These are phyloP conservation scores for Hippocampus comes DNA, from an alignment of 2,113 vertebrate species.

Conservation along the genomic window DNA sequence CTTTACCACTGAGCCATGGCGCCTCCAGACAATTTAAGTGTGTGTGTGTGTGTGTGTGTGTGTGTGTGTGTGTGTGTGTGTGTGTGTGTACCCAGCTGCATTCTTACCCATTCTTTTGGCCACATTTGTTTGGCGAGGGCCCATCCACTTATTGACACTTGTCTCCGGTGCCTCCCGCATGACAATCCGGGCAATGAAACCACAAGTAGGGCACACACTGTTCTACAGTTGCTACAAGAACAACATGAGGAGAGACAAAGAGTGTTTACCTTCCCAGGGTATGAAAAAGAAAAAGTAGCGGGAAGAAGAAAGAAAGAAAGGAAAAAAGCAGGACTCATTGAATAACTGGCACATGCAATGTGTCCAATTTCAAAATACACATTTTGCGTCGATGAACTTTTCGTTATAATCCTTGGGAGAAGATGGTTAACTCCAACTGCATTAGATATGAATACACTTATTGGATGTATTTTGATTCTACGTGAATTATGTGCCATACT, in stretches of 20 bases:
- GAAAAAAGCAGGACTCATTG: constrained; percentile 25
- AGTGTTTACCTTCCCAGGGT: constrained; percentile 75
- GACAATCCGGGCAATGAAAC: constrained; percentile 75
- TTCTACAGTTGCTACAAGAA: constrained; percentile 70
- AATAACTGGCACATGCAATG: constrained; percentile 27
- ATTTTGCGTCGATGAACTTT: not conserved
- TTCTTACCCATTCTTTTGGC: constrained; percentile 54
- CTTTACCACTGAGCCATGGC: too few relatives aligned
- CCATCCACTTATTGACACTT: constrained; percentile 75
- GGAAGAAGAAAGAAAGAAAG: constrained; percentile 27
- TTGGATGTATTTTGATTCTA: too few relatives aligned
- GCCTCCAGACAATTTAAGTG: too few relatives aligned
- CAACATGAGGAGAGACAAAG: constrained; percentile 59
- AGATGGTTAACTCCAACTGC: too few relatives aligned
- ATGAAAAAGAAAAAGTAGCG: constrained; percentile 53
- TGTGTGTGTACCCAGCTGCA: constrained; percentile 71
- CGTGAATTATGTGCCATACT: not conserved
- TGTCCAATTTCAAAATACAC: constrained; percentile 3
- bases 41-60: not conserved
- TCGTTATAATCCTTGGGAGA: too few relatives aligned
- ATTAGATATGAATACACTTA: too few relatives aligned
- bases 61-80: constrained; percentile 1
- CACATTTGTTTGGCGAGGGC: constrained; percentile 67
- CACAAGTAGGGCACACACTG: constrained; percentile 68
- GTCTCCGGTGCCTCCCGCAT: constrained; percentile 61